phyloP scores from a whole-genome alignment of 2,113 vertebrate genomes.

The Alexandromys fortis region DNA sequence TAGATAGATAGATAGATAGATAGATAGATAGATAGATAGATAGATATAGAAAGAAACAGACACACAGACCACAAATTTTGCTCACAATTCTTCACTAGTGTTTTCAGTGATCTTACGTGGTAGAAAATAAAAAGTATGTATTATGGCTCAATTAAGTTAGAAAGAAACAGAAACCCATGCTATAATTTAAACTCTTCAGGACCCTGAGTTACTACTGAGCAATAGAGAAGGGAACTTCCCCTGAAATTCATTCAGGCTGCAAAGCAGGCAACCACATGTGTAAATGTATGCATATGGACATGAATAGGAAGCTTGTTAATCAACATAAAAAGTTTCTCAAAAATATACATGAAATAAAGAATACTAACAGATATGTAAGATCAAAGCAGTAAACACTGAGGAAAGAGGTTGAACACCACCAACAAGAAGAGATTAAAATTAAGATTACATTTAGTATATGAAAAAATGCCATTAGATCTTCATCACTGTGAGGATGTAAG shows the following conservation, averaged over 20 bases:
- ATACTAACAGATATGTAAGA: neutral
- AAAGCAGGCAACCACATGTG: neutral
- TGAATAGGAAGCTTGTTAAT: neutral
- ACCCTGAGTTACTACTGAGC: neutral
- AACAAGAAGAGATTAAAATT: neutral
- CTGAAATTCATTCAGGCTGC: neutral
- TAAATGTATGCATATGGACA: too few relatives aligned
- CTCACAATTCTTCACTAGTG: neutral
- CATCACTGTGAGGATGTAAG: neutral
- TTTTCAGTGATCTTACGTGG: neutral
- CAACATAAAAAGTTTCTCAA: neutral
- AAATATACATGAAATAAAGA: neutral
- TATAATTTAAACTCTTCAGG: neutral
- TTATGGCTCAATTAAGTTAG: neutral
- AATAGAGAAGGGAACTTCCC: neutral
- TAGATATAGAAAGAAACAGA: neutral
- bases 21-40: neutral
- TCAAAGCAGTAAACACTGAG: neutral
- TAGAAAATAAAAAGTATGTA: constrained; percentile 22
- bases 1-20: neutral
- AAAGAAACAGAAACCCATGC: neutral
- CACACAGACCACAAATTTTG: neutral
- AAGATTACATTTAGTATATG: neutral
- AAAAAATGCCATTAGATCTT: neutral
- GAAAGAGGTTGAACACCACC: neutral